Percentiles rank a stretch among this genome's conserved stretches.
These are phyloP conservation scores for Gymnocephalus cernua DNA, from an alignment of 2,113 vertebrate species.

Conservation along the genomic window DNA sequence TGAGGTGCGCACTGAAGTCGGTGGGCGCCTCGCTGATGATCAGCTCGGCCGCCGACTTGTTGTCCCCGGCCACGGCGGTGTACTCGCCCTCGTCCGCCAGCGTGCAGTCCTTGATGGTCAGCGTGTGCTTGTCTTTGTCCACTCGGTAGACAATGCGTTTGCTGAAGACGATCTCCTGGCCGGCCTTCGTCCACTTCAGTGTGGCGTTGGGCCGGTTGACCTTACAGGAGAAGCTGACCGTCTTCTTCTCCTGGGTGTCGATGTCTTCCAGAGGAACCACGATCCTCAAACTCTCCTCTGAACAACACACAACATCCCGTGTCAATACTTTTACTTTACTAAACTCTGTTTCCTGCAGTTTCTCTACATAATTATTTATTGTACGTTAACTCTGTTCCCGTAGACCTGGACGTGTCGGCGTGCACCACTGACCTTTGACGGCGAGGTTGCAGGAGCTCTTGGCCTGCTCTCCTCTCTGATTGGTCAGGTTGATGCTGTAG, in stretches of 20 bases:
- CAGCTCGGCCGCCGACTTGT: constrained; percentile 93
- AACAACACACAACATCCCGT: constrained; percentile 17
- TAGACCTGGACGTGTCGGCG: too few species aligned
- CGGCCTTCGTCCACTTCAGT: constrained; percentile 93
- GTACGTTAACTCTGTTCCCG: too few species aligned
- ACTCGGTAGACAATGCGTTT: constrained; percentile 91
- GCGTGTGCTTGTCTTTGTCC: constrained; percentile 95
- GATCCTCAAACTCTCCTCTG: constrained; percentile 96
- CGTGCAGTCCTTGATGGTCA: constrained; percentile 95
- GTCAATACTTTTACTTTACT: too few species aligned
- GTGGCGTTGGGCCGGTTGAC: constrained; percentile 93
- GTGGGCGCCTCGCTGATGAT: constrained; percentile 97
- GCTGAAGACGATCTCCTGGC: constrained; percentile 90
- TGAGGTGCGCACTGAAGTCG: constrained; percentile 91
- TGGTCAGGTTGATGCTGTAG: constrained; percentile 89
- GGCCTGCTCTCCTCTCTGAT: constrained; percentile 92
- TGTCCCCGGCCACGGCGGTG: constrained; percentile 90
- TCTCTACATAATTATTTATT: too few species aligned
- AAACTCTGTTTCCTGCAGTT: too few species aligned
- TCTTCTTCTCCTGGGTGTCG: constrained; percentile 98
- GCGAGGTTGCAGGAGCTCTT: constrained; percentile 89
- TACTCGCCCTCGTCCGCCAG: constrained; percentile 97
- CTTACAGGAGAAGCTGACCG: constrained; percentile 96
- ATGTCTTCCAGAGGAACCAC: constrained; percentile 94
- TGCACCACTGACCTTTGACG: constrained; percentile 87